A percentile compares a stretch with the other conserved stretches of the same genome.
Evolutionary conservation across 2,888 invertebrate genomes (phyloP).

Genomic region (Chironomus tentans): DNA sequence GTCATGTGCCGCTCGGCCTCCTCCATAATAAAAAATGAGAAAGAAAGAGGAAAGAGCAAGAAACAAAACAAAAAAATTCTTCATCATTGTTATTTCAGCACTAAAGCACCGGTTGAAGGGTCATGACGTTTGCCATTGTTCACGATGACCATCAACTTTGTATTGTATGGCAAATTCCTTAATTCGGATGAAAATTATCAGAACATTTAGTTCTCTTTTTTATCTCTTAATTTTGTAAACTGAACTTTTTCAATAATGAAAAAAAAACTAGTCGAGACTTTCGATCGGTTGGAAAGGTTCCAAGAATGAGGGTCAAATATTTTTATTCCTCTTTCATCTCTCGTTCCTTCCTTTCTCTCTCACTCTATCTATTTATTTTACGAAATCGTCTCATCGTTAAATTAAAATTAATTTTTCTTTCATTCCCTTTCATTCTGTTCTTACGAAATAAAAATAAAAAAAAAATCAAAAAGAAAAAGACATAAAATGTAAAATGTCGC

Average conservation of each 20-base stretch:
- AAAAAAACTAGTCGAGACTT: not conserved
- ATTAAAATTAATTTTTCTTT: too few species aligned
- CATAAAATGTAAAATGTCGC: too few species aligned
- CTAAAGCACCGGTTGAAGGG: slow-evolving; percentile 7
- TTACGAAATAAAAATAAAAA: too few species aligned
- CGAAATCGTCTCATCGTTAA: not conserved
- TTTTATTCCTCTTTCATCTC: not conserved
- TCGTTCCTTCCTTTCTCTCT: not conserved
- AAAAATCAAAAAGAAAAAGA: too few species aligned
- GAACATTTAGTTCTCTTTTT: not conserved
- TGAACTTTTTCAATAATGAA: not conserved
- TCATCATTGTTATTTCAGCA: not conserved
- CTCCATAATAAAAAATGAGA: too few species aligned
- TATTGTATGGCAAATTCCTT: not conserved
- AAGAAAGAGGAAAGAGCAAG: not conserved
- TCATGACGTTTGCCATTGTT: not conserved
- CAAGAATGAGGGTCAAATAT: slow-evolving; percentile 26
- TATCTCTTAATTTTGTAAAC: slow-evolving; percentile 17
- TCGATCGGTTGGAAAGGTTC: slow-evolving; percentile 18
- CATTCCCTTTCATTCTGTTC: too few species aligned
- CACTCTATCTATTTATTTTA: not conserved
- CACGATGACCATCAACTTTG: not conserved
- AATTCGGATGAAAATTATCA: not conserved
- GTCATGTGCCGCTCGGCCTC: too few species aligned
- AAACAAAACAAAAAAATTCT: not conserved